Base-by-base conservation (phyloP, 2,888 invertebrate genomes). In the Epinotia ramella region DNA sequence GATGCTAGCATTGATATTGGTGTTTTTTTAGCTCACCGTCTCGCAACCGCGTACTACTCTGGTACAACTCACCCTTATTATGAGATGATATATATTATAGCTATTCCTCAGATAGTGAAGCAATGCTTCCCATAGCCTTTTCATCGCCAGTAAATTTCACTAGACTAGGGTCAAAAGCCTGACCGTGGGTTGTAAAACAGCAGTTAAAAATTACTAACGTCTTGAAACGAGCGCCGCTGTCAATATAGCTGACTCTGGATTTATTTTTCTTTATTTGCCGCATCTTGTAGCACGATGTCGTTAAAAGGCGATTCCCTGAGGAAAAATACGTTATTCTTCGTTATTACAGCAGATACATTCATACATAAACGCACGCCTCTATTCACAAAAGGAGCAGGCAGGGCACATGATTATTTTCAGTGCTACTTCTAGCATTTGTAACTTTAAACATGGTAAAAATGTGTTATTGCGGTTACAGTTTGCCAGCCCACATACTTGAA, bases 61-160 rank as follows among this genome's bases (percentile, higher is more conserved):
- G 24, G 24, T 24, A 24, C 24, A 24, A 24, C 24, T 24, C 24
- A 24, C 20, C 20, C 20, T 20, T 20, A 20, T 20, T 20, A 20
- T 20, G 20, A 20, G 1, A 1, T 20, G 20, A 1, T 20, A 28
- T 2, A 40, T 40, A 40, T 7, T 33, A 40, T 40, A 40, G 40
- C 40, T 40, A 40, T 40, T 40, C 40, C 40, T 9, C 40, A 40
- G 9, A 7, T 40, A 2, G 40, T n/a, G 28, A 49, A 5, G 24
- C 16, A 7, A 44, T 6, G 65, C 46, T 69, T 77, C 76, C 79
- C 77, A 78, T 80, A 80, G 79, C 65, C 77, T 80, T 73, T 81
- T 81, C 79, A 81, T 81, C 46, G 80, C 72, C 79, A 76, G 76
- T 86, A 83, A 83, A 84, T 83, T 81, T 78, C 73, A 80, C 68